Percentiles rank a stretch among this genome's conserved stretches.
Evolutionary conservation across 1,140 invertebrate genomes (phyloP).

Genomic region (Pseudomyrmex gracilis): DNA sequence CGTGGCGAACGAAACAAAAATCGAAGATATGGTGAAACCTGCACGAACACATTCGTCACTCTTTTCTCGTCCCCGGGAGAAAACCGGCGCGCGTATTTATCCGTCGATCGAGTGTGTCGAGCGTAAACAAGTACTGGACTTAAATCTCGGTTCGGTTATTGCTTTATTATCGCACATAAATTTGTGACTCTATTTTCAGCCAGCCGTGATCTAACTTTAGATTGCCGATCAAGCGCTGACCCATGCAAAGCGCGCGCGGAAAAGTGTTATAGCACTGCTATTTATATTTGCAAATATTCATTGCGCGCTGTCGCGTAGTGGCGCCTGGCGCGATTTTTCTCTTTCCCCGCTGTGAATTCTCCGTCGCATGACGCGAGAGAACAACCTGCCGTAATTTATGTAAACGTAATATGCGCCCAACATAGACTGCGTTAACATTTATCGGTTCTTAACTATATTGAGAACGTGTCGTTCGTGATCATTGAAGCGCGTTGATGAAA

Average conservation of each 20-base stretch:
- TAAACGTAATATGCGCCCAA: neutral
- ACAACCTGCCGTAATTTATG: neutral
- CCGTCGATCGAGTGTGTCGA: slow-evolving; percentile 20
- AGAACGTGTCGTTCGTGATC: neutral
- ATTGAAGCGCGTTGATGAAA: neutral
- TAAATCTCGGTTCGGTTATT: neutral
- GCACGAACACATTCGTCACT: slow-evolving; percentile 53
- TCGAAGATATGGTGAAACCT: neutral
- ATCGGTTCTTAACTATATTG: slow-evolving; percentile 34
- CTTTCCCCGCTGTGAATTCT: neutral
- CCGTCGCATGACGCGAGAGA: neutral
- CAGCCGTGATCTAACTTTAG: slow-evolving; percentile 44
- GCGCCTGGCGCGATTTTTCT: slow-evolving; percentile 34
- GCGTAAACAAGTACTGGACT: slow-evolving; percentile 49
- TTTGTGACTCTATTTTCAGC: slow-evolving; percentile 55
- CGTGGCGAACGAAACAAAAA: neutral
- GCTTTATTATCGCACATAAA: slow-evolving; percentile 47
- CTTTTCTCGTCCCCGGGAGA: slow-evolving; percentile 1
- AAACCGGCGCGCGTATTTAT: slow-evolving; percentile 41
- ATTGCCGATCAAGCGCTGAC: slow-evolving; percentile 44
- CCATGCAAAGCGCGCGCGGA: slow-evolving; percentile 19
- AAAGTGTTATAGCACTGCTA: neutral
- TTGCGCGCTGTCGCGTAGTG: neutral
- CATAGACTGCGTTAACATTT: slow-evolving; percentile 5
- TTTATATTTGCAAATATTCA: slow-evolving; percentile 38